Evolutionary conservation across 2,113 vertebrate species (phyloP).

Genomic region (Agelaius phoeniceus): DNA sequence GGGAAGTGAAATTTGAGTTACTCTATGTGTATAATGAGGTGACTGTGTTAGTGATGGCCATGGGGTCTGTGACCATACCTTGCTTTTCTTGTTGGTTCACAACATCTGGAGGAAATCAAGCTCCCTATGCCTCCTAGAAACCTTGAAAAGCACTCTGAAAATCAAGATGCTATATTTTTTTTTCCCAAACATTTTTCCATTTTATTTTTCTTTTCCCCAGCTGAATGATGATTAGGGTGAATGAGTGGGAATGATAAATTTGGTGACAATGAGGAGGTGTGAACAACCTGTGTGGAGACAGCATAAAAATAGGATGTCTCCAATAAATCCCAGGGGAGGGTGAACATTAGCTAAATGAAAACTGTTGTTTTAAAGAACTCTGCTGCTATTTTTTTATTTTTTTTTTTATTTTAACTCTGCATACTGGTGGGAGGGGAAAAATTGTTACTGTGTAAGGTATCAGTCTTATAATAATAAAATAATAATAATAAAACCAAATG

Average conservation of each 20-base stretch:
- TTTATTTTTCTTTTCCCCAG: background rate
- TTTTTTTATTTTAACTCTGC: background rate
- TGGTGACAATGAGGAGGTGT: background rate
- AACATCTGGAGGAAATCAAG: background rate
- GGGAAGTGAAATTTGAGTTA: background rate
- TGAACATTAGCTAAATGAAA: background rate
- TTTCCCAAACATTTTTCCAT: background rate
- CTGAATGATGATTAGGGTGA: background rate
- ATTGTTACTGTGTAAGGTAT: background rate
- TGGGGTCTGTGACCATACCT: background rate
- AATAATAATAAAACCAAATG: background rate
- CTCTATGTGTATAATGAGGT: background rate
- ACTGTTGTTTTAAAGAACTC: background rate
- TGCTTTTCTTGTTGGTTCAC: background rate
- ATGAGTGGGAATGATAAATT: background rate
- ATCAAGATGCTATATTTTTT: rapidly evolving
- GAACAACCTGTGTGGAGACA: background rate
- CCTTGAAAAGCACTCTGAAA: background rate
- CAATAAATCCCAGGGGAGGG: background rate
- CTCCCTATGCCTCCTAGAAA: background rate
- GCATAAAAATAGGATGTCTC: background rate
- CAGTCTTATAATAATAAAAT: no score
- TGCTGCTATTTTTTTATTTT: background rate
- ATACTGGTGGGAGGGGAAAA: background rate
- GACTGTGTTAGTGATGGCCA: background rate